Conservation (phyloP, 2,113 vertebrate genomes). For the Eretmochelys imbricata region DNA sequence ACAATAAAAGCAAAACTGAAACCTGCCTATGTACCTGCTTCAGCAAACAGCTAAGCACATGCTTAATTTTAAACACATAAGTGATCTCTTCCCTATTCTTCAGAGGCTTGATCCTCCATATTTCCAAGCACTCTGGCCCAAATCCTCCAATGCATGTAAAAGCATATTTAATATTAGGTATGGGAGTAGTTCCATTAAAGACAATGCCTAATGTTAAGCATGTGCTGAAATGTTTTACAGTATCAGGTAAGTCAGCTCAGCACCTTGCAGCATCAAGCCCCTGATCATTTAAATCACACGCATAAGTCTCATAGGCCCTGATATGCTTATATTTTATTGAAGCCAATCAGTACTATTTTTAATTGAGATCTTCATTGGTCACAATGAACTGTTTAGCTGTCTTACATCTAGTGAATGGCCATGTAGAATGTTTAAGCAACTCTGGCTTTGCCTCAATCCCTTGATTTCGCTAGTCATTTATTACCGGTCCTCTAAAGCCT, state of each 20-base stretch:
- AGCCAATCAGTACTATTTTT: neutral
- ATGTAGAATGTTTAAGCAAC: neutral
- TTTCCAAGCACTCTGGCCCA: neutral
- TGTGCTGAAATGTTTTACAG: neutral
- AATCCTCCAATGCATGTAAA: neutral
- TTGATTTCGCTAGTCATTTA: neutral
- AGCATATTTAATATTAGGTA: neutral
- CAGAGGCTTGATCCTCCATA: neutral
- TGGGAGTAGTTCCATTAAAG: neutral
- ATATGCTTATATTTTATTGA: constrained; percentile 10
- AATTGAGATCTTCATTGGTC: neutral
- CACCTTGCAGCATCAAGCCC: neutral
- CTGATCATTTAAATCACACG: neutral
- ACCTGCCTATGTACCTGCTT: neutral
- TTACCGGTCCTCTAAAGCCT: neutral
- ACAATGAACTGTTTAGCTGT: neutral
- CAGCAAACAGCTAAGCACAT: constrained; percentile 13
- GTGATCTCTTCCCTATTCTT: neutral
- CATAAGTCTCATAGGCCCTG: neutral
- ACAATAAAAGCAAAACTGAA: neutral
- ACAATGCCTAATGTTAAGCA: neutral
- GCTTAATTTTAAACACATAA: neutral
- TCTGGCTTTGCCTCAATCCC: neutral
- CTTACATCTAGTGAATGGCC: neutral
- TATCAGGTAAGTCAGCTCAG: neutral